A percentile compares a stretch with the other conserved stretches of the same genome.
Evolutionary conservation across 2,888 invertebrate genomes (phyloP).

Genomic region (Macrophya alboannulata): DNA sequence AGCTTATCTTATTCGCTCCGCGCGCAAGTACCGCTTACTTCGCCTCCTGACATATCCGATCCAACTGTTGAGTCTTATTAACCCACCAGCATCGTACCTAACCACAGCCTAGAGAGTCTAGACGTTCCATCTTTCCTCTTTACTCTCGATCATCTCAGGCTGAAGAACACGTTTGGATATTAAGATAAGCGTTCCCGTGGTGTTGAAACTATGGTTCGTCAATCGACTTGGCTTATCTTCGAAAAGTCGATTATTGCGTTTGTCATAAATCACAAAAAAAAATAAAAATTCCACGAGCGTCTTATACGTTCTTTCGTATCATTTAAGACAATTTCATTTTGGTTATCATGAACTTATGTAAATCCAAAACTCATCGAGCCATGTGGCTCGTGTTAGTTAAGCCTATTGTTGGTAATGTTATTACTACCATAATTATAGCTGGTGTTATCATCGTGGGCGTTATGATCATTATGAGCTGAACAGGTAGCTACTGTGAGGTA

Average conservation of each 20-base stretch:
- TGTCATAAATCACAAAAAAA: not conserved
- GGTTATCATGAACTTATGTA: not conserved
- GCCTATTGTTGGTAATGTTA: not conserved
- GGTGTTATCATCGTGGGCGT: not conserved
- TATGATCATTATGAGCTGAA: constrained; percentile 6
- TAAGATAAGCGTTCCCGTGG: not conserved
- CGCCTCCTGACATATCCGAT: constrained; percentile 14
- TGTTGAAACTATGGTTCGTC: not conserved
- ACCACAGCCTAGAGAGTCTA: constrained; percentile 31
- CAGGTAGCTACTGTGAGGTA: not conserved
- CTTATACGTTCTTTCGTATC: not conserved
- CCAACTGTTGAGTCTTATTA: constrained; percentile 51
- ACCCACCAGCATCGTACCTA: constrained; percentile 20
- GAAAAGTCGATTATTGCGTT: not conserved
- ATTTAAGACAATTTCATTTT: not conserved
- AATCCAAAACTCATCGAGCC: not conserved
- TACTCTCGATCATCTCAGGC: not conserved
- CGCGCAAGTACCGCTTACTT: constrained; percentile 39
- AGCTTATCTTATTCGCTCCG: constrained; percentile 43
- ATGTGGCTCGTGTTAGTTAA: not conserved
- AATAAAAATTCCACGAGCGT: not conserved
- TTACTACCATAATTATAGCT: not conserved
- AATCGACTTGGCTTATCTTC: not conserved
- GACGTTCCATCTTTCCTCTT: not conserved
- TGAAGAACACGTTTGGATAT: constrained; percentile 4